Percentiles rank a stretch among this genome's conserved stretches.
These are phyloP conservation scores for Troilus luridus DNA, from an alignment of 2,888 invertebrate genomes.

Conservation along the genomic window DNA sequence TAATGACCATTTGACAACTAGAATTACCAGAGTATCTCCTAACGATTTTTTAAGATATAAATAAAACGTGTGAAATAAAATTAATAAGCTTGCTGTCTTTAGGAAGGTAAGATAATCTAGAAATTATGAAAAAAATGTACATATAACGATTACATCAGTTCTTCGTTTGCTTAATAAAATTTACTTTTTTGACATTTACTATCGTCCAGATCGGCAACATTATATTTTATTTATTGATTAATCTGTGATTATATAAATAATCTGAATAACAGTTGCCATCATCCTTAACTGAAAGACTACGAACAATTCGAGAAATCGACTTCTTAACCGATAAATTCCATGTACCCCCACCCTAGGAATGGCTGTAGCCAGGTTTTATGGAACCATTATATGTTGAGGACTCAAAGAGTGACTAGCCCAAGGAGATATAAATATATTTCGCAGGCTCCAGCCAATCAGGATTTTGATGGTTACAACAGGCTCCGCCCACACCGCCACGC, in stretches of 20 bases:
- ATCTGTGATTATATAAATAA: too few species aligned
- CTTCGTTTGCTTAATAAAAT: too few species aligned
- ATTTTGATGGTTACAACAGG: conserved; percentile 36
- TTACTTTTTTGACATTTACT: too few species aligned
- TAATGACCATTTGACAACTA: too few species aligned
- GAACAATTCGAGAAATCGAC: background rate
- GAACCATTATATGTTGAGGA: conserved; percentile 44
- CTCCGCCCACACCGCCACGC: conserved; percentile 40
- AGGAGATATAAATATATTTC: conserved; percentile 38
- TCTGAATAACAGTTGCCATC: too few species aligned
- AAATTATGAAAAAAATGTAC: background rate
- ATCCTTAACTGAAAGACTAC: background rate
- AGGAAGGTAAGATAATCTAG: background rate
- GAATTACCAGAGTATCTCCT: too few species aligned
- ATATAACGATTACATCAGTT: too few species aligned
- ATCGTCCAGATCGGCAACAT: too few species aligned
- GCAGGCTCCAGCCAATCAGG: conserved; percentile 36
- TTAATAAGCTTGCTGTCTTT: background rate
- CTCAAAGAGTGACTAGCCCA: conserved; percentile 37
- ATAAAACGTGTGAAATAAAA: too few species aligned
- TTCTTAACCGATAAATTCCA: background rate
- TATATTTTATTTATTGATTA: too few species aligned
- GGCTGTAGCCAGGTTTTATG: conserved; percentile 9
- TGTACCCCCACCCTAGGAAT: background rate
- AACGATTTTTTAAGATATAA: too few species aligned